Base-by-base conservation (phyloP, 1,140 invertebrate genomes). In the Nebria ingens region DNA sequence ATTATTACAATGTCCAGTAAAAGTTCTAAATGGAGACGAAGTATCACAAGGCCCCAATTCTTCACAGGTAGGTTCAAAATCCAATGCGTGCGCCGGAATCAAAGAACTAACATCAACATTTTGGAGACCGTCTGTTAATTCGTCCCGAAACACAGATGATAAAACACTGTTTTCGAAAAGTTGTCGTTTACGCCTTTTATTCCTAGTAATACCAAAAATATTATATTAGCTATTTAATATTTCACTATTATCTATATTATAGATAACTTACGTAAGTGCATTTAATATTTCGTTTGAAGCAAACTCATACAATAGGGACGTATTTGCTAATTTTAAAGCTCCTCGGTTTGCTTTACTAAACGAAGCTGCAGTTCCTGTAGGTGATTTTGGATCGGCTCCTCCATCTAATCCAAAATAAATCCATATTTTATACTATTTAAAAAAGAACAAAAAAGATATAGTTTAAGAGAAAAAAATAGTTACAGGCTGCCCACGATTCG, bases 1-100 rank as follows among this genome's bases (percentile, higher is more conserved):
- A 68, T 97, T 97, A 65, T 97, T 97, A 64, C 93, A 97, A 62
- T 91, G 85, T 2, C 93, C 93, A 0, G 87, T 89, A 23, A 85
- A 77, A 0, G 85, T 86, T 59, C 93, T 79, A 72, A 89, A 97
- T 0, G 86, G 87, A 0, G 79, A 79, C 0, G 80, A 84, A 1
- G 88, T 79, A 65, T 97, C 88, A 63, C 93, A 97, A 3, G 80
- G 71, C 15, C 76, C 76, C 1, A 76, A 68, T 56, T 89, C 85
- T 20, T 85, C 84, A 34, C 80, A 83, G 53, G 80, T 76, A 0
- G 74, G 72, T 53, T 69, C 66, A 19, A 64, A 59, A 54, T 79
- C 77, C 4, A 66, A 55, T 0, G 63, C 61, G 21, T 75, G 71
- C 12, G 72, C 61, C 0, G 76, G 76, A 2, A 86, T 68, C 21